Base-by-base conservation (phyloP, 35 echinoderm and acorn worm genomes). In the Heliocidaris erythrogramma region DNA sequence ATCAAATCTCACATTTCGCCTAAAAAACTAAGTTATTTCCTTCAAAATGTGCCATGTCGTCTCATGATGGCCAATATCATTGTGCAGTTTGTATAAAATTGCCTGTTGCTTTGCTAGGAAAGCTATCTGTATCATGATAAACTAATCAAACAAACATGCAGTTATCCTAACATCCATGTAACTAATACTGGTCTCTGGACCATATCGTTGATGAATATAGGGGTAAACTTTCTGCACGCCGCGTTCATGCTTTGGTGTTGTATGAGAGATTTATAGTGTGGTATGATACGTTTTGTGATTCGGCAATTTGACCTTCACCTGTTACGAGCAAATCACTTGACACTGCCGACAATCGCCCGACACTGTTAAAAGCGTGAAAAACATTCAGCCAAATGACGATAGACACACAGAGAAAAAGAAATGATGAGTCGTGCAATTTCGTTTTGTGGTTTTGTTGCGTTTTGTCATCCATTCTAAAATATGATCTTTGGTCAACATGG, bases 201-300 rank as follows among this genome's bases (percentile, higher is more conserved):
- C 21, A 27, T 78, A 78, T 24, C 65, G 65, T 7, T 78, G 65
- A 78, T 21, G 5, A 78, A n/a, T 78, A 10, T 78, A 24, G 35
- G 2, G 65, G 27, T 60, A 18, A 78, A 78, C 21, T 78, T 7
- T 21, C 7, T 78, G 65, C 27, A 78, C 4, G 14, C 65, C 65
- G 21, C 8, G 27, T 56, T 10, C 65, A 7, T 78, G 65, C 65
- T n/a, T 78, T 78, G 65, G 14, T 78, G 65, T 78, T 78, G 65
- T 78, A 78, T 5, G 87, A 48, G 87, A 89, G 87, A 89, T 89
- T 89, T 89, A 89, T 89, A 27, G 31, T 47, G 21, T 48, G 31
- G 87, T 89, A 47, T 89, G 87, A 32, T 89, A 78, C 65, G 65
- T 78, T 89, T 89, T 89, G 31, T 89, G 87, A 89, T 89, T 89